A percentile compares a stretch with the other conserved stretches of the same genome.
phyloP scores from a whole-genome alignment of 2,888 invertebrate species.

The Ophonus ardosiacus region DNA sequence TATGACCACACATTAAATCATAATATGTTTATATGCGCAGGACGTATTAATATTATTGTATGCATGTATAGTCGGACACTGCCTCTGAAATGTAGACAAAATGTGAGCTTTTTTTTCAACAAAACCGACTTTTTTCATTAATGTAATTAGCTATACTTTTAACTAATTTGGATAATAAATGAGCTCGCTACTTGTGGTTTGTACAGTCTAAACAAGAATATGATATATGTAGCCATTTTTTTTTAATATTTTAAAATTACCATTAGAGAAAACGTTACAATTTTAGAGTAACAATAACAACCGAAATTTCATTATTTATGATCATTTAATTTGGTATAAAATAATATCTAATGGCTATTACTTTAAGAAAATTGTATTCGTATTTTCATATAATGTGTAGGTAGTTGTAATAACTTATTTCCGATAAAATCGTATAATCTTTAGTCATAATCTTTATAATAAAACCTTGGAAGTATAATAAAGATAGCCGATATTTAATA shows the following conservation, averaged over 20 bases:
- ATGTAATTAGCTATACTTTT: constrained; percentile 36
- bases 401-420: constrained; percentile 2
- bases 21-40: constrained; percentile 73
- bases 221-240: not conserved
- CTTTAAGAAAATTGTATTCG: not conserved
- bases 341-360: too few relatives aligned
- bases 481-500: constrained; percentile 12
- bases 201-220: not conserved
- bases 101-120: constrained; percentile 52
- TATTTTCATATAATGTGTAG: not conserved
- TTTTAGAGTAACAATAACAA: not conserved
- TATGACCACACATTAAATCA: constrained; percentile 72
- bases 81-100: constrained; percentile 27
- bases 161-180: constrained; percentile 47
- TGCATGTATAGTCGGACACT: constrained; percentile 4
- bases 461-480: constrained; percentile 30
- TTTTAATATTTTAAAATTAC: too few relatives aligned
- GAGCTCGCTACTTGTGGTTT: not conserved
- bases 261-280: not conserved
- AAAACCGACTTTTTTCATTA: constrained; percentile 35
- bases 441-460: constrained; percentile 22
- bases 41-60: constrained; percentile 58
- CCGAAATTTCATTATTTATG: too few relatives aligned
- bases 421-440: constrained; percentile 25
- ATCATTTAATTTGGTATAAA: too few relatives aligned